Base-by-base conservation (phyloP, 2,888 invertebrate species). In the Lasioglossum lativentre region DNA sequence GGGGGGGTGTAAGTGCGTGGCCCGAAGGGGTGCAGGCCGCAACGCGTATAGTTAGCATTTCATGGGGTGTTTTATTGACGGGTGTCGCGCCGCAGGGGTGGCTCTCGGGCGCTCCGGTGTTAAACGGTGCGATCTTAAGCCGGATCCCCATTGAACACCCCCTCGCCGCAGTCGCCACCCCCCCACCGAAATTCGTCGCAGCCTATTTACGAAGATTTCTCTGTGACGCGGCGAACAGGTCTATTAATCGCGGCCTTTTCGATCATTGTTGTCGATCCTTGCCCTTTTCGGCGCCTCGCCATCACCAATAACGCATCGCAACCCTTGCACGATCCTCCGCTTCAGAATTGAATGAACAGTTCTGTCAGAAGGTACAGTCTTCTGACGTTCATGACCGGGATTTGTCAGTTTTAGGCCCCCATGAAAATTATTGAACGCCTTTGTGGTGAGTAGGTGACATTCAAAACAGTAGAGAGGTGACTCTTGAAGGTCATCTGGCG, bases 51-150 rank as follows among this genome's bases (percentile, higher is more conserved):
- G 92, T 93, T 93, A 90, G 90, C 91, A 89, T 93, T 93, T 93
- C 90, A 91, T 92, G 92, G 92, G 90, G 91, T 87, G 88, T 92
- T 93, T 92, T 92, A 93, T 93, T 91, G 90, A 91, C 91, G 92
- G 93, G 93, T 92, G 93, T 93, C 92, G 90, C 90, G 84, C 90
- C 85, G 82, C 83, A 90, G 92, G 93, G 93, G 91, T 92, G 80
- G 56, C 76, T 63, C 76, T 63, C 79, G 75, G 74, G 72, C 83
- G 86, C 85, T 88, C 86, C 86, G 87, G 82, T 89, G 92, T 92
- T 93, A 93, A 93, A 93, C 93, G 92, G 91, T 90, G 89, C 89
- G 91, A 92, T 93, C 92, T 93, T 93, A 93, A 93, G 93, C 93
- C 90, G 91, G 89, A 92, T 91, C 90, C 89, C 87, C 80, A 75